These are phyloP conservation scores for Heliocidaris erythrogramma DNA, from an alignment of 35 echinoderm and acorn worm species.

Conservation along the genomic window DNA sequence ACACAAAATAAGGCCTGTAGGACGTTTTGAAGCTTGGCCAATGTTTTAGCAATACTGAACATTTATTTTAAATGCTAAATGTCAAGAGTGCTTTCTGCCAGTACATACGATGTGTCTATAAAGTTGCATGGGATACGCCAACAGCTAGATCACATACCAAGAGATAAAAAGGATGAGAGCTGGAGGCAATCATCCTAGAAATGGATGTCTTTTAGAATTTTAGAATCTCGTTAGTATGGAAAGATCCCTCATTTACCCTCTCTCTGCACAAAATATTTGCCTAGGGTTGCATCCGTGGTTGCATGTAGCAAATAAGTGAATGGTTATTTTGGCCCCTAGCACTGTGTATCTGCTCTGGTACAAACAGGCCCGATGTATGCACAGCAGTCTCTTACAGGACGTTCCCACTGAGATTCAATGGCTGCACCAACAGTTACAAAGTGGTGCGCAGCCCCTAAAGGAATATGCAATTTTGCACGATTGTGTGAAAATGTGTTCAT, in stretches of 20 bases:
- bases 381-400: neutral
- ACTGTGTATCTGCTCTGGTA: neutral
- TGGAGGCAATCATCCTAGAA: neutral
- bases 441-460: neutral
- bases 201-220: neutral
- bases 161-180: neutral
- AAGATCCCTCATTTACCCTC: neutral
- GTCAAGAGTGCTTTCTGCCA: neutral
- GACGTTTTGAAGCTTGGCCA: neutral
- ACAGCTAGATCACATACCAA: neutral
- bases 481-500: neutral
- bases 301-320: neutral
- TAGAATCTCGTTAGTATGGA: neutral
- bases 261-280: neutral
- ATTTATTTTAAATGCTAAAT: neutral
- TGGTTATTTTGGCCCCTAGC: constrained; percentile 15
- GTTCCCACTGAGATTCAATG: neutral
- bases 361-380: constrained; percentile 2
- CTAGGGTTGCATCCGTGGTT: neutral
- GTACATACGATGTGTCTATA: neutral
- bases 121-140: neutral
- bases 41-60: neutral
- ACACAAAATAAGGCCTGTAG: no score
- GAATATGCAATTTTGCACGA: neutral
- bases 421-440: neutral